Evolutionary conservation across 2,113 vertebrate genomes (phyloP).

Genomic region (Nannospalax galili): DNA sequence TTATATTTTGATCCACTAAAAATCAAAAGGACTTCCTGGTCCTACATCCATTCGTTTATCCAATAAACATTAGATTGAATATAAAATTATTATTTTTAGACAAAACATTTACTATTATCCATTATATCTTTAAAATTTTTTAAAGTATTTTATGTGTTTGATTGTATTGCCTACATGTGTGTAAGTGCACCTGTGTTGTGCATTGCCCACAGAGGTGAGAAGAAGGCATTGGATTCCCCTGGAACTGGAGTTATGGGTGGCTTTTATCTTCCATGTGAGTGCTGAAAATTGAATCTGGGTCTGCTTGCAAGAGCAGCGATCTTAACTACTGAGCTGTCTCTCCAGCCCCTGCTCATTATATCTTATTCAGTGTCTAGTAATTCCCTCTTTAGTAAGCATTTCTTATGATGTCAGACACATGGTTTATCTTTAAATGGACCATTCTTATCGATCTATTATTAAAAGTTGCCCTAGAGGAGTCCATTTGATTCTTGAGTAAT

Average conservation of each 20-base stretch:
- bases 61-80: not conserved
- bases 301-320: no score
- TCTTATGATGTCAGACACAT: not conserved
- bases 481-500: not conserved
- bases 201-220: no score
- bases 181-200: no score
- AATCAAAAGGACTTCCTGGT: not conserved
- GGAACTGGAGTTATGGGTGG: no score
- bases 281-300: no score
- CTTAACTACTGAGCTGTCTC: no score
- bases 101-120: not conserved
- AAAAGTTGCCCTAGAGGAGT: not conserved
- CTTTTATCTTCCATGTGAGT: no score
- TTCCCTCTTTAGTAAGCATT: not conserved
- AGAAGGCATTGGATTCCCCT: no score
- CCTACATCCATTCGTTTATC: conserved; percentile 12
- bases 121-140: no score
- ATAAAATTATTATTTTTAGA: not conserved
- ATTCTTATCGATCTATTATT: not conserved
- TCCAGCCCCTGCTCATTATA: not conserved
- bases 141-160: no score
- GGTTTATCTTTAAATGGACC: not conserved
- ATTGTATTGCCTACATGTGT: no score
- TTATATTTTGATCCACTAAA: not conserved
- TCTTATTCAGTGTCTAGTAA: not conserved